These are phyloP conservation scores for Itoplectis maculator DNA, from an alignment of 2,888 invertebrate species.

Conservation along the genomic window DNA sequence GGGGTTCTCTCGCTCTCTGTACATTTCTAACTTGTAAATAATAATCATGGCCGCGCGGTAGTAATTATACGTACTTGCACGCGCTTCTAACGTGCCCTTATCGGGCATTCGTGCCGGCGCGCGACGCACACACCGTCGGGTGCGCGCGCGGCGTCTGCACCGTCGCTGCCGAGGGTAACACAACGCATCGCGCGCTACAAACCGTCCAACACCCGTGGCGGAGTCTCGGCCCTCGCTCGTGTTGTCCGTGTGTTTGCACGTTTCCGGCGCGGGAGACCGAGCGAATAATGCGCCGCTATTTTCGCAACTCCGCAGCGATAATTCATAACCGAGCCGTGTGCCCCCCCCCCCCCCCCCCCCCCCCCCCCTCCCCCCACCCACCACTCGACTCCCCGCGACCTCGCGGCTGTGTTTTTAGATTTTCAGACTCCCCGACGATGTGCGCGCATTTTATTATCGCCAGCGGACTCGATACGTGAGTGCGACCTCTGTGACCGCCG, in stretches of 20 bases:
- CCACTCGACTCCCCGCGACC: no score
- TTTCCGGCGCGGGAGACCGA: conserved; percentile 22
- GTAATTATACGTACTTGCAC: conserved; percentile 67
- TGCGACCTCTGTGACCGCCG: no score
- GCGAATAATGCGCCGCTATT: conserved; percentile 37
- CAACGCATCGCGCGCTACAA: conserved; percentile 38
- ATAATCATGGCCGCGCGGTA: conserved; percentile 58
- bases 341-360: no score
- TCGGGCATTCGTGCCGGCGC: conserved; percentile 62
- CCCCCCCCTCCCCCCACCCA: no score
- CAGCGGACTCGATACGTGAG: no score
- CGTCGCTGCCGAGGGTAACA: conserved; percentile 1
- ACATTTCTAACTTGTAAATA: conserved; percentile 67
- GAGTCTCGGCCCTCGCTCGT: background rate
- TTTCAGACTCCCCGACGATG: no score
- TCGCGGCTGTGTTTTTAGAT: conserved; percentile 5
- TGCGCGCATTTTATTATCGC: no score
- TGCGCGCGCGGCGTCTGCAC: conserved; percentile 1
- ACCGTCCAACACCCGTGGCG: conserved; percentile 9
- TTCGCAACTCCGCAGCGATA: background rate
- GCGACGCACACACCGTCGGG: conserved; percentile 29
- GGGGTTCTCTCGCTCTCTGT: no score
- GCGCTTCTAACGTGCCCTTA: conserved; percentile 65
- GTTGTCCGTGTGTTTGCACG: conserved; percentile 19
- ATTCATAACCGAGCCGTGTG: background rate